Conservation (phyloP, 2,888 invertebrate genomes). For the Chrysolina haemoptera region DNA sequence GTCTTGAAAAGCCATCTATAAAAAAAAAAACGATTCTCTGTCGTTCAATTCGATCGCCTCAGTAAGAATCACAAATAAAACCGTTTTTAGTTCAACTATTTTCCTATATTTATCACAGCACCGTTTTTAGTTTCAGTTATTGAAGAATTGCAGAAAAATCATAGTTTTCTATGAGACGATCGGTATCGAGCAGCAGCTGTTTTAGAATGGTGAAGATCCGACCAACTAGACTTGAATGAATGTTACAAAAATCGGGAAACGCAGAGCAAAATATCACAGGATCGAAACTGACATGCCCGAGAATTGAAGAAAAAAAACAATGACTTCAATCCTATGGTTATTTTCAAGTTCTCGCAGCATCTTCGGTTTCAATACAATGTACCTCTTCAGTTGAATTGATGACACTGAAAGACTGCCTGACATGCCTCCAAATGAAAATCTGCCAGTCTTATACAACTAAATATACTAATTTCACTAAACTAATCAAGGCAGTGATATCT, state of each 20-base stretch:
- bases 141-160: constrained; percentile 40
- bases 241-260: not conserved
- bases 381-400: constrained; percentile 1
- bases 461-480: constrained; percentile 56
- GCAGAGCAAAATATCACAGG: not conserved
- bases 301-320: not conserved
- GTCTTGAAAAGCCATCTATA: constrained; percentile 18
- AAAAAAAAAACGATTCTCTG: constrained; percentile 20
- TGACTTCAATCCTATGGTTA: not conserved
- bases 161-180: constrained; percentile 31
- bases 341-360: not conserved
- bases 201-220: not conserved
- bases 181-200: constrained; percentile 25
- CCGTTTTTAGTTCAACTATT: constrained; percentile 38
- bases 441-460: constrained; percentile 64
- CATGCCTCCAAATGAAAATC: constrained; percentile 41
- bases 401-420: constrained; percentile 26
- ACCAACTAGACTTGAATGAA: not conserved
- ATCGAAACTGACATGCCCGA: not conserved
- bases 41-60: constrained; percentile 30
- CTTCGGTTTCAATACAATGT: not conserved
- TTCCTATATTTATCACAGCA: constrained; percentile 49
- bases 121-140: constrained; percentile 40
- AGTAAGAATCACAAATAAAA: constrained; percentile 37
- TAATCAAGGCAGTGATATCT: constrained; percentile 62